Conservation (phyloP, 2,888 invertebrate species). For the Bursaphelenchus okinawaensis region DNA sequence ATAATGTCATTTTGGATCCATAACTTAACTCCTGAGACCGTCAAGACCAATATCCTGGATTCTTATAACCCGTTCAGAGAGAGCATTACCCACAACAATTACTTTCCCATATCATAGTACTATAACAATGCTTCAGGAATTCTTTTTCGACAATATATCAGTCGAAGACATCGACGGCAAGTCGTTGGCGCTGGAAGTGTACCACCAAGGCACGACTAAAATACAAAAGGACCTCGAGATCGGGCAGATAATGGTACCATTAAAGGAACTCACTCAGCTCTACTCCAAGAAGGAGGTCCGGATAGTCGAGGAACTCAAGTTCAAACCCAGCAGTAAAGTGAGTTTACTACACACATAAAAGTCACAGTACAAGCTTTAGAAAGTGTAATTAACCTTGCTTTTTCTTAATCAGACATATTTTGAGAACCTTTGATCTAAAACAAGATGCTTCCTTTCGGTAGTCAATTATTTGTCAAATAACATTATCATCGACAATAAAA, state of each 20-base stretch:
- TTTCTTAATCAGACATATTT: neutral
- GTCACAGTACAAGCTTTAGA: neutral
- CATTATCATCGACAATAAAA: neutral
- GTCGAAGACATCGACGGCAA: constrained; percentile 58
- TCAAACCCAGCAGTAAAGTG: constrained; percentile 48
- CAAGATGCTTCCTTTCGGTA: too few species aligned
- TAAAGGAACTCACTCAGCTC: constrained; percentile 58
- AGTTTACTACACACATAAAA: neutral
- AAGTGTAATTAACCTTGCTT: neutral
- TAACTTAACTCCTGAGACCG: too few species aligned
- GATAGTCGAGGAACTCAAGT: constrained; percentile 59
- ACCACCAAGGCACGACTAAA: constrained; percentile 58
- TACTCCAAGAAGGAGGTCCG: constrained; percentile 59
- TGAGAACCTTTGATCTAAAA: too few species aligned
- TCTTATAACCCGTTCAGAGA: too few species aligned
- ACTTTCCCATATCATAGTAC: too few species aligned
- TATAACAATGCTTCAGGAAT: too few species aligned
- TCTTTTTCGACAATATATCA: constrained; percentile 59
- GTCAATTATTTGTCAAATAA: too few species aligned
- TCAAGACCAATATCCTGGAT: too few species aligned
- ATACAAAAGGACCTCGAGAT: constrained; percentile 58
- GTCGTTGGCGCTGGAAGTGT: constrained; percentile 57
- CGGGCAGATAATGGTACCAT: constrained; percentile 59
- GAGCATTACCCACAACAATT: too few species aligned
- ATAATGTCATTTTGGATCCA: too few species aligned